Conservation (phyloP, 2,113 vertebrate species). For the Grammomys dolichurus region DNA sequence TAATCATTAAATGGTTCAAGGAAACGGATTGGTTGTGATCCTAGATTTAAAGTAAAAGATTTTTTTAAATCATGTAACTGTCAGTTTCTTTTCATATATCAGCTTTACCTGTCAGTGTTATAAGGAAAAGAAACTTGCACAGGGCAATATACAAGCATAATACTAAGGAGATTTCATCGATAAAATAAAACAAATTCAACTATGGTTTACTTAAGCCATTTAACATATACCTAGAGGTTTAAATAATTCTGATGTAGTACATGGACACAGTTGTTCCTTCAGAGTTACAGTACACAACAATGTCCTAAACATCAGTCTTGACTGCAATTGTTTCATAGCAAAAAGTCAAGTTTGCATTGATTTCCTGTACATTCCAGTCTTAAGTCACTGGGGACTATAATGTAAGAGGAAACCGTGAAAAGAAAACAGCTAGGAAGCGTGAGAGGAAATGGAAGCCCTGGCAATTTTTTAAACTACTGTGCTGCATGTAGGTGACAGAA, state of each 20-base stretch:
- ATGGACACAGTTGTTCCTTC: neutral
- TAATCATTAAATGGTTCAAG: neutral
- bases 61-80: neutral
- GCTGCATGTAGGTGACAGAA: neutral
- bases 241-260: neutral
- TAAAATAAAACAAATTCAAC: neutral
- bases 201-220: conserved; percentile 12
- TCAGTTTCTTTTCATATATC: neutral
- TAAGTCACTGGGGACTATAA: neutral
- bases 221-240: neutral
- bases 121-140: neutral
- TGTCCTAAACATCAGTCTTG: neutral
- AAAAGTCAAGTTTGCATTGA: neutral
- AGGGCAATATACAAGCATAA: neutral
- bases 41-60: neutral
- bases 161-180: neutral
- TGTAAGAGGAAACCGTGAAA: neutral
- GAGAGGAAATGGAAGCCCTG: neutral
- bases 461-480: neutral
- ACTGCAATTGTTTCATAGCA: neutral
- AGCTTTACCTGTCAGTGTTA: neutral
- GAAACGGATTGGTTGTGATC: neutral
- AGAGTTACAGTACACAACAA: conserved; percentile 21
- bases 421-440: neutral
- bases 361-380: neutral